Evolutionary conservation across 2,797 vertebrate genomes (phyloP), one percentile per base, ranked within the genome.

Genomic region (Acanthurus lineatus): DNA sequence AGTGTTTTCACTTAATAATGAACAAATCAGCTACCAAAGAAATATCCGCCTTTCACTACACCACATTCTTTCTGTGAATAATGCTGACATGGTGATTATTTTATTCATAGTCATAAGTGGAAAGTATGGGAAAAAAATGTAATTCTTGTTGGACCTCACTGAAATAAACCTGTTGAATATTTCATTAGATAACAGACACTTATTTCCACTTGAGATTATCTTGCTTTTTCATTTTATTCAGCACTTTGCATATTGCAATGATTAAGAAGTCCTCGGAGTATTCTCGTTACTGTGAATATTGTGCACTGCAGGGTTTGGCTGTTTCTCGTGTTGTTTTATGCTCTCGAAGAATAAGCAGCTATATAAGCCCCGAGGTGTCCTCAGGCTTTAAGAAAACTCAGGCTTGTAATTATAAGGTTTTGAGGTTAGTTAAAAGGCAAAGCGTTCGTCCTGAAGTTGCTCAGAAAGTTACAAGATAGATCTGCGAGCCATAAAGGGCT

Each of bases 111-210:
- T 35, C 66, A 58, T 19, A 69, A 35, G 42, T 48, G 38, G 72
- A 45, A 60, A 77, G 44, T 66, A 49, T 45, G 1, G 42, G 5
- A 35, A 35, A 71, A 53, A 76, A 79, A 42, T 19, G 54, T n/a
- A 61, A 20, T 72, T 80, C 58, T 9, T 9, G 58, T 52, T 38
- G 47, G 65, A 78, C 48, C 22, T 79, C 45, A 53, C 40, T 77
- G 67, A 83, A 87, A 74, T 77, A 72, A 84, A 87, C 66, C 73
- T 86, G 83, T 77, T 90, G 84, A 91, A 88, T 93, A 89, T 90
- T 91, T 91, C 52, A 92, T 87, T 72, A 89, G 71, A 60, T 77
- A 88, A 87, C 74, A 70, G 56, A 53, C 69, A 69, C 32, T 47
- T 62, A 61, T 65, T 87, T 88, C 76, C 79, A 65, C 44, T 70